Percentiles rank a stretch among this genome's conserved stretches.
Conservation (phyloP, 2,113 vertebrate genomes). For the Oriolus oriolus region DNA sequence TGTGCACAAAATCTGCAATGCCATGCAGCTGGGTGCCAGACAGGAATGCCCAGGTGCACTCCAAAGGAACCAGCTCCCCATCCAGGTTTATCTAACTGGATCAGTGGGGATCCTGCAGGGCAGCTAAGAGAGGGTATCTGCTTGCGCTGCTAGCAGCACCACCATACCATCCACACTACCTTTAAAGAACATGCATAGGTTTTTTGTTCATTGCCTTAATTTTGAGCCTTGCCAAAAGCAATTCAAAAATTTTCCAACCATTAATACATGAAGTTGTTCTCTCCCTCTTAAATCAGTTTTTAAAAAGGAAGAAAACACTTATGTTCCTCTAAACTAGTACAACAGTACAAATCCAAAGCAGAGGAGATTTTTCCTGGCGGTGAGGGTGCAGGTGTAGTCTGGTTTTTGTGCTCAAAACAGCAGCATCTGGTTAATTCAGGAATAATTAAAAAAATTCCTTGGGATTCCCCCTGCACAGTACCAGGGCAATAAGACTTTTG, state of each 20-base stretch:
- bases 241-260: neutral
- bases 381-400: neutral
- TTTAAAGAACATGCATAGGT: accelerated
- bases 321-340: neutral
- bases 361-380: neutral
- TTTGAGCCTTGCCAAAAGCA: neutral
- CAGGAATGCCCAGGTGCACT: neutral
- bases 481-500: neutral
- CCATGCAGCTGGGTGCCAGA: neutral
- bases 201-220: neutral
- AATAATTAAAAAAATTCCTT: neutral
- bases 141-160: neutral
- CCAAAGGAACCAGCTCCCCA: neutral
- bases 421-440: neutral
- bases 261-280: neutral
- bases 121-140: neutral
- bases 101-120: neutral
- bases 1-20: neutral
- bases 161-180: neutral
- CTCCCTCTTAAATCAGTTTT: neutral
- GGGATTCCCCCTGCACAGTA: neutral
- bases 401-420: neutral
- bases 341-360: neutral
- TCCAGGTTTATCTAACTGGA: neutral
- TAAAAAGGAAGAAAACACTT: neutral